phyloP scores from a whole-genome alignment of 2,888 invertebrate genomes.

The Ormyrus pomaceus region DNA sequence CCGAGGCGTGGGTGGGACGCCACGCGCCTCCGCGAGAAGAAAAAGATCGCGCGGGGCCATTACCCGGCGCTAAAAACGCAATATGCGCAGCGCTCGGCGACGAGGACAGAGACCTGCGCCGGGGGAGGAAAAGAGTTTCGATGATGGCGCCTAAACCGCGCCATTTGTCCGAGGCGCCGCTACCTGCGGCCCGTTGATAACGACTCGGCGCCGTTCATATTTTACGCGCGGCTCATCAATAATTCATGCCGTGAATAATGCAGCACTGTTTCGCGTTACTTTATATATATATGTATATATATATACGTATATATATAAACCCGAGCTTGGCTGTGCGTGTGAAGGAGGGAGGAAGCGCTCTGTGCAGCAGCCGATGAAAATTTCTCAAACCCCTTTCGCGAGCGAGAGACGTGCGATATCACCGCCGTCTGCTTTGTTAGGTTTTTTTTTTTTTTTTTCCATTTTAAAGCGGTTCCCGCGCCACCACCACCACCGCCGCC shows the following conservation, averaged over 20 bases:
- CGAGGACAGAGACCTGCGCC: constrained; percentile 3
- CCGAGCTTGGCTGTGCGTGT: neutral
- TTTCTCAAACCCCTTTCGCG: constrained; percentile 37
- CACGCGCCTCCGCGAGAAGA: too few relatives aligned
- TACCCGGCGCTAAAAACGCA: constrained; percentile 20
- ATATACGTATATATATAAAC: constrained; percentile 32
- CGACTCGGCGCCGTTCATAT: constrained; percentile 74
- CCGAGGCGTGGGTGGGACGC: too few relatives aligned
- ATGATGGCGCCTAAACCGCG: constrained; percentile 47
- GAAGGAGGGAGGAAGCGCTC: neutral
- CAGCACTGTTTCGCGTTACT: constrained; percentile 70
- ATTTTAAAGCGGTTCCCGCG: too few relatives aligned
- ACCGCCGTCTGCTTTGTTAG: constrained; percentile 24
- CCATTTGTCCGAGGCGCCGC: constrained; percentile 52
- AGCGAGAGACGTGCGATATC: neutral
- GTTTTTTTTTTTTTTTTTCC: neutral
- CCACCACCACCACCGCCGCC: too few relatives aligned
- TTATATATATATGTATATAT: constrained; percentile 61
- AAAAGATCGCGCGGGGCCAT: constrained; percentile 37
- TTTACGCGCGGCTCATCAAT: constrained; percentile 74
- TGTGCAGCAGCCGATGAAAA: constrained; percentile 19
- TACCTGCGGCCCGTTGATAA: constrained; percentile 71
- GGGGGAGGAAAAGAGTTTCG: neutral
- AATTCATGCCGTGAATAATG: constrained; percentile 75
- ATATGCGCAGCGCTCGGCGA: constrained; percentile 3